These are phyloP conservation scores for Synergus laeviventris DNA, from an alignment of 2,888 invertebrate species.

Conservation along the genomic window DNA sequence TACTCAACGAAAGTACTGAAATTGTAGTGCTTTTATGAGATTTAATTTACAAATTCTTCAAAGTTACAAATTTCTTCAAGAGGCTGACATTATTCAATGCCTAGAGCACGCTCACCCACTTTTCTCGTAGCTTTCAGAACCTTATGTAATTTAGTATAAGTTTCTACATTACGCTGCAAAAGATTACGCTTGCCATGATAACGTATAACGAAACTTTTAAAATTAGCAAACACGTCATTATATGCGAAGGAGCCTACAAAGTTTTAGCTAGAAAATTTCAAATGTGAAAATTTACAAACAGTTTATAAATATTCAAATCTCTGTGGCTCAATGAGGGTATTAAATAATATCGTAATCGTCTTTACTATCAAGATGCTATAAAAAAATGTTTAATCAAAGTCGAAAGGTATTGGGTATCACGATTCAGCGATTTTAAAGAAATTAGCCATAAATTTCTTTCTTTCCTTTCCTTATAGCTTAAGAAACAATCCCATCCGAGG, in stretches of 20 bases:
- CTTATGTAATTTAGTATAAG: constrained; percentile 5
- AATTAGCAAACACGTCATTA: background rate
- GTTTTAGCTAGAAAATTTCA: background rate
- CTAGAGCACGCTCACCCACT: constrained; percentile 9
- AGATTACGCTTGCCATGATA: background rate
- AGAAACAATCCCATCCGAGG: background rate
- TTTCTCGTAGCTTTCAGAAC: constrained; percentile 14
- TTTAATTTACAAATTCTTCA: constrained; percentile 18
- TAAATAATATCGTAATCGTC: no score
- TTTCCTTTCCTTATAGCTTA: background rate
- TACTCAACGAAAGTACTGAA: background rate
- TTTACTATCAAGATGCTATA: no score
- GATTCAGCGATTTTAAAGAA: background rate
- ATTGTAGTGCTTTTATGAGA: background rate
- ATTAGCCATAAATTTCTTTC: background rate
- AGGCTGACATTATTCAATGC: background rate
- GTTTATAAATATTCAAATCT: background rate
- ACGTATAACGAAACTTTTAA: constrained; percentile 17
- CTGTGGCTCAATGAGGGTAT: background rate
- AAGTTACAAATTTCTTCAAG: constrained; percentile 19
- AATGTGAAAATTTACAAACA: background rate
- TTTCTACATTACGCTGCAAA: constrained; percentile 21
- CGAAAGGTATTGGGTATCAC: background rate
- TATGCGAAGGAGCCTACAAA: background rate
- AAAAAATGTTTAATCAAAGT: background rate